Evolutionary conservation across 1,140 invertebrate genomes (phyloP).

Genomic region (Caenorhabditis remanei): DNA sequence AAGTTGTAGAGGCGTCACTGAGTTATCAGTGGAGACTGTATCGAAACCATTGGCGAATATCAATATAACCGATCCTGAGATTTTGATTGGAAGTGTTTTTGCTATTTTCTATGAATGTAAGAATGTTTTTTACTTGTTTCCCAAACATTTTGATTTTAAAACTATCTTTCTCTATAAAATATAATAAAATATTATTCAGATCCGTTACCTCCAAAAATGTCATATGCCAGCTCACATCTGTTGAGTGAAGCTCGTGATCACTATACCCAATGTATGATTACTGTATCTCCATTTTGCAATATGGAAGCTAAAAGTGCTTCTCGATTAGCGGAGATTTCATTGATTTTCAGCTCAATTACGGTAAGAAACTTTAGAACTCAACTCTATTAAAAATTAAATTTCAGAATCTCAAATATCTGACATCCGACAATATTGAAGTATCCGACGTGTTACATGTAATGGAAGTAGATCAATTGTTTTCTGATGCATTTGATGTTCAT

Average conservation of each 20-base stretch:
- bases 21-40: conserved; percentile 54
- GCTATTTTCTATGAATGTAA: conserved; percentile 56
- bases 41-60: conserved; percentile 52
- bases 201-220: conserved; percentile 19
- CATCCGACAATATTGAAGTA: conserved; percentile 44
- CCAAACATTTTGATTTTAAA: background rate
- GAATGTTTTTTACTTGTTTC: background rate
- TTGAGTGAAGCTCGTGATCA: conserved; percentile 33
- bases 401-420: conserved; percentile 52
- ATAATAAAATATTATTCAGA: background rate
- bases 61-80: conserved; percentile 51
- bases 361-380: conserved; percentile 12
- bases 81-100: conserved; percentile 39
- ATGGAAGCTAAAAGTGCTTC: conserved; percentile 5
- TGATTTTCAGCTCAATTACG: conserved; percentile 54
- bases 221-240: conserved; percentile 5
- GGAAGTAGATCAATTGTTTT: conserved; percentile 34
- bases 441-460: conserved; percentile 46
- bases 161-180: no score
- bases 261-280: conserved; percentile 34
- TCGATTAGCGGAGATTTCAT: conserved; percentile 29
- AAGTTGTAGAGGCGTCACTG: conserved; percentile 52
- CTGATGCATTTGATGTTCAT: conserved; percentile 27
- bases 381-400: background rate
- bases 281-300: conserved; percentile 7